A percentile compares a stretch with the other conserved stretches of the same genome.
phyloP scores from a whole-genome alignment of 2,797 vertebrate genomes.

The Atherinosoma microstoma region DNA sequence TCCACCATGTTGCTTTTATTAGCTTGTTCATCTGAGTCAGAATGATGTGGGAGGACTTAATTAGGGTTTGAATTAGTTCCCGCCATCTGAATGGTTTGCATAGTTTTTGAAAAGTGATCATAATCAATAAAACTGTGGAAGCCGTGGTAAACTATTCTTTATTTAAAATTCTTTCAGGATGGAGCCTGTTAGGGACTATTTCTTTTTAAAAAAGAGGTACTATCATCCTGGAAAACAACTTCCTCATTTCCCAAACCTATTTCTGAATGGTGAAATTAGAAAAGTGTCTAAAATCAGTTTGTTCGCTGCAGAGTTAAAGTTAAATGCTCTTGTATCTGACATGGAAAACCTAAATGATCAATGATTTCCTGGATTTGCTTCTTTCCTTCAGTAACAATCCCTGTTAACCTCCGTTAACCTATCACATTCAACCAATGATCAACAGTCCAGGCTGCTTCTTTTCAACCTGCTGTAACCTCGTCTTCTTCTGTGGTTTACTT shows the following conservation, averaged over 20 bases:
- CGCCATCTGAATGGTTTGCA: background rate
- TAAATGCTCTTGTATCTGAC: background rate
- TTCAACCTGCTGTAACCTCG: background rate
- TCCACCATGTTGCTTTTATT: background rate
- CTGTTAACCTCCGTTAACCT: background rate
- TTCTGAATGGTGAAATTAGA: background rate
- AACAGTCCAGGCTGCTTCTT: background rate
- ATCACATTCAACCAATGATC: background rate
- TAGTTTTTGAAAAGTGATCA: too few species aligned
- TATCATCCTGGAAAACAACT: background rate
- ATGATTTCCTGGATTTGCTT: background rate
- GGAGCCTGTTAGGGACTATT: too few species aligned
- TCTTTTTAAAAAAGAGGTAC: background rate
- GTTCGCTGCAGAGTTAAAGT: background rate
- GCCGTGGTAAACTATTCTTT: too few species aligned
- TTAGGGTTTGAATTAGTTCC: background rate
- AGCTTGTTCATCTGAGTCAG: conserved; percentile 1
- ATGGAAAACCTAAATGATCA: background rate
- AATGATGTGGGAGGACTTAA: background rate
- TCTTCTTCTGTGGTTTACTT: background rate
- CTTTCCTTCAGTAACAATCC: background rate
- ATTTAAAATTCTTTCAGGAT: background rate
- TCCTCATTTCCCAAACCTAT: background rate
- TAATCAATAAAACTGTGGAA: too few species aligned
- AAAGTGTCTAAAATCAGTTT: background rate